phyloP scores from a whole-genome alignment of 2,113 vertebrate genomes.

The Sander vitreus region DNA sequence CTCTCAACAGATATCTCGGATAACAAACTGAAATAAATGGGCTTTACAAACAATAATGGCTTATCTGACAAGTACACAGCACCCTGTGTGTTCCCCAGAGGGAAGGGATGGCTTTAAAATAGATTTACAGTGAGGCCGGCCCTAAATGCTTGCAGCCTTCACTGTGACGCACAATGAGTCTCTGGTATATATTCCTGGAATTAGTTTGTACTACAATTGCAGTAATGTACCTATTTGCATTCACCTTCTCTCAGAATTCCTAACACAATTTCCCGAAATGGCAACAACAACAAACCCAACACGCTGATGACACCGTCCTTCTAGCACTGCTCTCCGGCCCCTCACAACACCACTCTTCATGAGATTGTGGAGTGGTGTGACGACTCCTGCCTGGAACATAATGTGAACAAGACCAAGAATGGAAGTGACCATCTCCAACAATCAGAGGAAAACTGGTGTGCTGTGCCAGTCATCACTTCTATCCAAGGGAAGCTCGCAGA shows the following conservation, averaged over 20 bases:
- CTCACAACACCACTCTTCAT: too few relatives aligned
- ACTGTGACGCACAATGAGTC: slow-evolving; percentile 13
- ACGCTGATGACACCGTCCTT: too few relatives aligned
- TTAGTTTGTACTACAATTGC: slow-evolving; percentile 3
- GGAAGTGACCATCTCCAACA: too few relatives aligned
- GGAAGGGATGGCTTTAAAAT: slow-evolving; percentile 26
- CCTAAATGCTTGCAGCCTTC: background rate
- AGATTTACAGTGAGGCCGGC: slow-evolving; percentile 24
- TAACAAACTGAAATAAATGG: slow-evolving; percentile 55
- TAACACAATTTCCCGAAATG: too few relatives aligned
- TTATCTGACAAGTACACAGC: slow-evolving; percentile 46
- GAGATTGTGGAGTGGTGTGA: too few relatives aligned
- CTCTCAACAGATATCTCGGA: slow-evolving; percentile 63
- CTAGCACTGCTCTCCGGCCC: too few relatives aligned
- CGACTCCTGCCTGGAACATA: too few relatives aligned
- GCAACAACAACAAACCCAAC: too few relatives aligned
- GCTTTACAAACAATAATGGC: slow-evolving; percentile 44
- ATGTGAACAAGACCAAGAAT: too few relatives aligned
- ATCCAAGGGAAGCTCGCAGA: background rate
- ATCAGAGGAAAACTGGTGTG: too few relatives aligned
- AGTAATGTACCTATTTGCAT: background rate
- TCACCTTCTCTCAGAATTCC: background rate
- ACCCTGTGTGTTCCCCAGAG: slow-evolving; percentile 39
- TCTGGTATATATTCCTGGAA: background rate
- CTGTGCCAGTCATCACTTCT: too few relatives aligned